Evolutionary conservation across 2,797 vertebrate species (phyloP).

Genomic region (Hydrocynus forskahlii): DNA sequence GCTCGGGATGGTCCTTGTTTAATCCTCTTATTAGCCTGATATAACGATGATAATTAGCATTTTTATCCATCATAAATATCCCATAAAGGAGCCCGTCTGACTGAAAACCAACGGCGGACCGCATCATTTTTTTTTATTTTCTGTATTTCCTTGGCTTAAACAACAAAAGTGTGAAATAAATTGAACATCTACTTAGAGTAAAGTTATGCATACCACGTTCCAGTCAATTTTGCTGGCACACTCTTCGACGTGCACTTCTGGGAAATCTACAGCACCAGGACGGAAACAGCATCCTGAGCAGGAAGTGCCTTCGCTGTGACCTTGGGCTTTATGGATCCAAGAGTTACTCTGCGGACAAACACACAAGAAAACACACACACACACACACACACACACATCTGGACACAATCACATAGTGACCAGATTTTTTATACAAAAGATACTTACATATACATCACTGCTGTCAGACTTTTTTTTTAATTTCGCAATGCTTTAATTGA

Average conservation of each 20-base stretch:
- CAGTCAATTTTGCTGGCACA: slow-evolving; percentile 64
- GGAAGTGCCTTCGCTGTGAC: slow-evolving; percentile 58
- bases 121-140: slow-evolving; percentile 54
- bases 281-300: slow-evolving; percentile 62
- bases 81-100: slow-evolving; percentile 37
- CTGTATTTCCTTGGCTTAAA: slow-evolving; percentile 44
- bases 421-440: too few relatives aligned
- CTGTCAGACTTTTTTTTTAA: too few relatives aligned
- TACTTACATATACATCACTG: too few relatives aligned
- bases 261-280: slow-evolving; percentile 62
- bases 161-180: slow-evolving; percentile 56
- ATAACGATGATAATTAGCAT: slow-evolving; percentile 38
- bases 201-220: slow-evolving; percentile 65
- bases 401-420: not conserved
- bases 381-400: not conserved
- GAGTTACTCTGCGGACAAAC: slow-evolving; percentile 22
- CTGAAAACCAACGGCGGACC: slow-evolving; percentile 34
- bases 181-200: slow-evolving; percentile 58
- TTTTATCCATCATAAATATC: slow-evolving; percentile 43
- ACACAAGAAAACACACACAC: slow-evolving; percentile 5
- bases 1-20: slow-evolving; percentile 28
- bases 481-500: too few relatives aligned
- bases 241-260: slow-evolving; percentile 58
- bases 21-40: slow-evolving; percentile 35
- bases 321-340: slow-evolving; percentile 54